Percentiles rank a stretch among this genome's conserved stretches.
Conservation (phyloP, 2,888 invertebrate genomes). For the Drosophila aldrichi region DNA sequence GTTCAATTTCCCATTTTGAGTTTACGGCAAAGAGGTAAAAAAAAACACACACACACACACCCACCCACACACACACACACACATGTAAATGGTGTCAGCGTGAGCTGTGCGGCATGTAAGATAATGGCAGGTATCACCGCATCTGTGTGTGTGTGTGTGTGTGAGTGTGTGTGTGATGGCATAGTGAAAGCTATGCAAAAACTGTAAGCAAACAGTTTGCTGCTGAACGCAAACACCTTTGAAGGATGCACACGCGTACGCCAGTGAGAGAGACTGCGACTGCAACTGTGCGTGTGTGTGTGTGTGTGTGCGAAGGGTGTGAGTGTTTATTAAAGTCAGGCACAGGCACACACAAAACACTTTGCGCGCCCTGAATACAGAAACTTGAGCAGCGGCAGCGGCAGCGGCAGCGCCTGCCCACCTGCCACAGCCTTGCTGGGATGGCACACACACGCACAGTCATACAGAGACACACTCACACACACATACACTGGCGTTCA, state of each 20-base stretch:
- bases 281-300: slow-evolving; percentile 13
- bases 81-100: slow-evolving; percentile 18
- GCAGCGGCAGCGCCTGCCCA: slow-evolving; percentile 14
- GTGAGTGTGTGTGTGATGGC: slow-evolving; percentile 30
- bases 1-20: slow-evolving; percentile 83
- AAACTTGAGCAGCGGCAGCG: slow-evolving; percentile 54
- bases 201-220: slow-evolving; percentile 79
- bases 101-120: slow-evolving; percentile 57
- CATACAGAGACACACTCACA: not conserved
- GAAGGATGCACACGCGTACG: slow-evolving; percentile 61
- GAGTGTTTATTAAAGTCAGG: slow-evolving; percentile 67
- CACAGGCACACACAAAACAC: slow-evolving; percentile 58
- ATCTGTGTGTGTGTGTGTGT: slow-evolving; percentile 9
- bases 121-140: slow-evolving; percentile 62
- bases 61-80: slow-evolving; percentile 1
- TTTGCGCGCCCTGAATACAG: slow-evolving; percentile 74
- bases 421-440: slow-evolving; percentile 7
- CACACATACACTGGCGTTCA: slow-evolving; percentile 33
- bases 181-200: slow-evolving; percentile 75
- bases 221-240: slow-evolving; percentile 79
- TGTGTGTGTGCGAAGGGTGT: slow-evolving; percentile 23
- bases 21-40: slow-evolving; percentile 44
- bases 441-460: not conserved
- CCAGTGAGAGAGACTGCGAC: no score
- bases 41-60: not conserved